These are phyloP conservation scores for Drosophila helvetica DNA, from an alignment of 2,888 invertebrate species.

Conservation along the genomic window DNA sequence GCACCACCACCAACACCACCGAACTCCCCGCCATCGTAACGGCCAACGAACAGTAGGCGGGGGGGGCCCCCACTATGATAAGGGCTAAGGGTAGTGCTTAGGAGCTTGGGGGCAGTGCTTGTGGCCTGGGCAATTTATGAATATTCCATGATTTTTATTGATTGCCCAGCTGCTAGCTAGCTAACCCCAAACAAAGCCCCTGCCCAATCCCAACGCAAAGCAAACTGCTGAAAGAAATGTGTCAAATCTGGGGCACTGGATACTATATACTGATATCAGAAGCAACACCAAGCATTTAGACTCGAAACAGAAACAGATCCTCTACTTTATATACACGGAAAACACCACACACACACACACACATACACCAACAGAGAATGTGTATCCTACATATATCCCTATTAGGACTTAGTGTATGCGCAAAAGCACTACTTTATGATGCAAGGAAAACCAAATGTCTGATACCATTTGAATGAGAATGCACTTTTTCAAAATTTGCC, in stretches of 20 bases:
- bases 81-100: not conserved
- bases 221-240: slow-evolving; percentile 28
- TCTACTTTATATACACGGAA: slow-evolving; percentile 22
- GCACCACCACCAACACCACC: slow-evolving; percentile 1
- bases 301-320: slow-evolving; percentile 34
- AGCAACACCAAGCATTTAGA: slow-evolving; percentile 42
- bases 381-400: slow-evolving; percentile 21
- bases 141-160: slow-evolving; percentile 64
- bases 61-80: slow-evolving; percentile 31
- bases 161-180: slow-evolving; percentile 44
- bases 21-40: slow-evolving; percentile 12
- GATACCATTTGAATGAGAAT: slow-evolving; percentile 85
- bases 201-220: slow-evolving; percentile 1
- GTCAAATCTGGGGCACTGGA: slow-evolving; percentile 20
- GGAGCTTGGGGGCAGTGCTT: not conserved
- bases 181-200: not conserved
- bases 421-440: slow-evolving; percentile 34
- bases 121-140: slow-evolving; percentile 41
- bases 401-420: slow-evolving; percentile 8
- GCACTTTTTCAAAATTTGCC: slow-evolving; percentile 82
- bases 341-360: slow-evolving; percentile 10
- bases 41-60: not conserved
- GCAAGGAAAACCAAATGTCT: slow-evolving; percentile 85
- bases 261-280: slow-evolving; percentile 30
- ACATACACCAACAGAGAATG: slow-evolving; percentile 12